Percentiles rank a stretch among this genome's conserved stretches.
Conservation (phyloP, 92 coral and sea anemone species). For the Nematostella vectensis region DNA sequence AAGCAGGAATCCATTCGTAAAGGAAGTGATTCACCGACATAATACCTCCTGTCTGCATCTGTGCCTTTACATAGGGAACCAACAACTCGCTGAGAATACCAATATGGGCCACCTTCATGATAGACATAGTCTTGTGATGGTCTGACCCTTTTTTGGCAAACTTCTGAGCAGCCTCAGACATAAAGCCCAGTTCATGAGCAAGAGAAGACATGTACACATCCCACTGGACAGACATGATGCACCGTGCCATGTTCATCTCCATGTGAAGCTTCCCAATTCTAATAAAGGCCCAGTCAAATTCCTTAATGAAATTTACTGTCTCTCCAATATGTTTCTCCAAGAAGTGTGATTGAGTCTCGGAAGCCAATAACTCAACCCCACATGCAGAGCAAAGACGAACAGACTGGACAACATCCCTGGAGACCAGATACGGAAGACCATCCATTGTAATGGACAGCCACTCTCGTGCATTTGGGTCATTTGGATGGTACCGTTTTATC, state of each 20-base stretch:
- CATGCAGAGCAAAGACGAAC: conserved; percentile 17
- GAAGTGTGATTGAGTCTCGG: not conserved
- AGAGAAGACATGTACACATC: conserved; percentile 4
- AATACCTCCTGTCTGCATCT: no score
- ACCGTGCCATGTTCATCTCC: conserved; percentile 39
- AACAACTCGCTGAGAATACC: conserved; percentile 21
- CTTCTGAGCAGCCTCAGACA: conserved; percentile 17
- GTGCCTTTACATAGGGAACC: conserved; percentile 19
- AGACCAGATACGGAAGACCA: conserved; percentile 24
- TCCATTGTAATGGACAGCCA: conserved; percentile 39
- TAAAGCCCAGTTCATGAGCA: conserved; percentile 24
- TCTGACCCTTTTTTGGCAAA: conserved; percentile 10
- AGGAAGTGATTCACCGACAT: no score
- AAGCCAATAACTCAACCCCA: conserved; percentile 12
- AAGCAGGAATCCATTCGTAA: no score
- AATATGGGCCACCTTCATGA: conserved; percentile 23
- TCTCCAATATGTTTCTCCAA: conserved; percentile 2
- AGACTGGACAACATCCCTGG: conserved; percentile 6
- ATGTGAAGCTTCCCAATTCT: no score
- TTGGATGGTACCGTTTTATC: conserved; percentile 24
- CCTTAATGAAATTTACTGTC: conserved; percentile 1
- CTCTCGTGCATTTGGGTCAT: conserved; percentile 8
- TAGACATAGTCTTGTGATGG: conserved; percentile 32
- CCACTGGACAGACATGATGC: conserved; percentile 14
- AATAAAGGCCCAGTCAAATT: conserved; percentile 24